Conservation (phyloP, 2,113 vertebrate genomes). For the Vulpes vulpes region DNA sequence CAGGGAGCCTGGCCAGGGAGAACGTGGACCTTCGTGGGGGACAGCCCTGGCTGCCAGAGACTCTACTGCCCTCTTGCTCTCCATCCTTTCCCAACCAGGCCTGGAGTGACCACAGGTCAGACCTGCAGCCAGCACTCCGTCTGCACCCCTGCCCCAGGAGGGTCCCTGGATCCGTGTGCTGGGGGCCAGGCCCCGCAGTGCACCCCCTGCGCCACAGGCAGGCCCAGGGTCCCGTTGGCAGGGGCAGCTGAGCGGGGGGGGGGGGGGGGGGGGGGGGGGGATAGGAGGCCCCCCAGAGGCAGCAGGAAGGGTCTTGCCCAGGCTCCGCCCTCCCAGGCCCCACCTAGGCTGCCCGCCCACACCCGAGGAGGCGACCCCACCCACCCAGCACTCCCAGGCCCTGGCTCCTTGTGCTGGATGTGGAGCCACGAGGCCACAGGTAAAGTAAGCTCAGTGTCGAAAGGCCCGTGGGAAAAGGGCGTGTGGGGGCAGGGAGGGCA, state of each 20-base stretch:
- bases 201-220: not conserved
- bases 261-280: too few species aligned
- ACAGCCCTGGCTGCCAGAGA: too few species aligned
- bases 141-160: not conserved
- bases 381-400: not conserved
- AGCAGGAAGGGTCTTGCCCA: not conserved
- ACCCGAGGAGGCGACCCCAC: not conserved
- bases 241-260: too few species aligned
- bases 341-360: accelerated
- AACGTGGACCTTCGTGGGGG: accelerated
- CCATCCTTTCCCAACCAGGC: not conserved
- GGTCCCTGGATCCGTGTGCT: not conserved
- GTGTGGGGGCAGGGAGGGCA: not conserved
- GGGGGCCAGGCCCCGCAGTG: not conserved
- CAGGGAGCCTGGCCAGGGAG: not conserved
- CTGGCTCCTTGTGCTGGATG: accelerated
- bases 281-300: accelerated
- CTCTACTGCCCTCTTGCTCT: not conserved
- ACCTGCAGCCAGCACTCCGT: not conserved
- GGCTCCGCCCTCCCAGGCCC: not conserved
- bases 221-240: not conserved
- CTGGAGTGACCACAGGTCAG: not conserved
- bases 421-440: not conserved
- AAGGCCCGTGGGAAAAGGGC: constrained; percentile 58
- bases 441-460: not conserved